Base-by-base conservation (phyloP, 2,113 vertebrate species). In the Rhinoptilus africanus region DNA sequence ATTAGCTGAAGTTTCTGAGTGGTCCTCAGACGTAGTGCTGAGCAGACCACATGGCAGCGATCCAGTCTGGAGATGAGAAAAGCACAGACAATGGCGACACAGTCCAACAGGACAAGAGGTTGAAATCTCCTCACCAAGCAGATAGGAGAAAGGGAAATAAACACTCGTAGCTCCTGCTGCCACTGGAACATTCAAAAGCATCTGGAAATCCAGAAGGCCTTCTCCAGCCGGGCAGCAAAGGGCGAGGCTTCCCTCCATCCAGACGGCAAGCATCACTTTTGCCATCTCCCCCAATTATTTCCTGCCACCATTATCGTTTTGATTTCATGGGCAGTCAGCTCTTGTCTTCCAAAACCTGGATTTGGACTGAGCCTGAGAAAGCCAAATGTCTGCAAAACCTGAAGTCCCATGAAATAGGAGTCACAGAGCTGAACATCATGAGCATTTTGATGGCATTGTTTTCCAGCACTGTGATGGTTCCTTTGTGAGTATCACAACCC, bases 1-100 rank as follows among this genome's bases (percentile, higher is more conserved):
- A 97, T 97, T 97, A 96, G 91, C 96, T 97, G 95, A 97, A 96
- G 96, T 97, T 97, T 96, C 96, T 96, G 96, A 96, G 95, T 97
- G 97, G 94, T 97, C 95, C 97, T 97, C 97, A 97, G 97, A 97
- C 91, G 17, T 92, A 67, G 95, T 82, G 94, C 95, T 95, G 95
- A 97, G 97, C 97, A 96, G 97, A 96, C 97, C 97, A 96, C 95
- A 97, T 96, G 97, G 95, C 96, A 97, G 89, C 16, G 6, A 97
- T 97, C 95, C 97, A 97, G 96, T 97, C 97, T 97, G 97, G 94
- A 97, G 97, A 97, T 95, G 94, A 95, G 95, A 89, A 82, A 93
- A 96, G 89, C 95, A 73, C 94, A 96, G 93, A 97, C 96, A 97
- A 96, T 96, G 97, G 95, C 1, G 89, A 92, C 93, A 92, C 81